Evolutionary conservation across 2,888 invertebrate genomes (phyloP), one percentile per base, ranked within the genome.

Genomic region (Parnassius smintheus): DNA sequence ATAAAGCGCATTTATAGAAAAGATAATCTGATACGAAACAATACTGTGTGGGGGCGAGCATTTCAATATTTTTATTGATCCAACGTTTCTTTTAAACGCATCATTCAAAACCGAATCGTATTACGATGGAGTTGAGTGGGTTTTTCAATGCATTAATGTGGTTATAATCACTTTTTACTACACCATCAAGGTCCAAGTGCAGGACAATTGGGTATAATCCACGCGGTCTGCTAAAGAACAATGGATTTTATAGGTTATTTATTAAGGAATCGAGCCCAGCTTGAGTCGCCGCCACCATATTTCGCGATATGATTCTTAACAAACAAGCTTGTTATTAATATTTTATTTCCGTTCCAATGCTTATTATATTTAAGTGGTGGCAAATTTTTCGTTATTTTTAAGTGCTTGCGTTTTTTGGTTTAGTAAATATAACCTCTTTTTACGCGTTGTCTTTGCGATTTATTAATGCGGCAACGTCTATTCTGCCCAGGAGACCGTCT

Each of bases 251-350:
- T 81, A 75, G 71, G 67, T 74, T 76, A 78, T 79, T 49, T 81
- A 81, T 79, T 77, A 80, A 79, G 53, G 57, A 57, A 56, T 55
- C 50, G 59, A 54, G 50, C 61, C 55, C 50, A n/a, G 54, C 50
- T 42, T 59, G 57, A 51, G 54, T 55, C 12, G 44, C 44, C 51
- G 52, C 42, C 53, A 46, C 44, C 55, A 73, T 72, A 71, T 74
- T 72, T 74, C 70, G 71, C 73, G 74, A 77, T 81, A 81, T 81
- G 78, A 83, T 81, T 76, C 70, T 69, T 71, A 49, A 83, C 85
- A 88, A 88, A 88, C 85, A 77, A 87, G 82, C 81, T 74, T 83
- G 77, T 85, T 84, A 86, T 88, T 87, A 82, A 83, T 83, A 70
- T 70, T 70, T 70, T 66, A 68, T 69, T 67, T 70, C 65, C 63